These are phyloP conservation scores for Phortica okadai DNA, from an alignment of 2,888 invertebrate species.

Conservation along the genomic window DNA sequence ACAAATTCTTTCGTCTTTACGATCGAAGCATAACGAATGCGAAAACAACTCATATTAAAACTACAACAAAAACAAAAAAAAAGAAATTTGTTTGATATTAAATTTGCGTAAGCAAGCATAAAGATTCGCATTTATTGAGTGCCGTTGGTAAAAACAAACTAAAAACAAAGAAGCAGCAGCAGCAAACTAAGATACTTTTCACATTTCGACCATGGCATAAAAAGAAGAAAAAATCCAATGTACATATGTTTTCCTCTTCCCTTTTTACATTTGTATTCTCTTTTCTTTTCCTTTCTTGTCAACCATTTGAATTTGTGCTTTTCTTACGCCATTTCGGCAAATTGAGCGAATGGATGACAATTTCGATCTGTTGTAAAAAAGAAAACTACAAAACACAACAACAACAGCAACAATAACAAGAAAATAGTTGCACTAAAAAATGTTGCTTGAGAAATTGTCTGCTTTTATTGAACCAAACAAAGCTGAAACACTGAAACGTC, in stretches of 20 bases:
- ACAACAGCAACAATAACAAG: slow-evolving; percentile 52
- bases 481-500: neutral
- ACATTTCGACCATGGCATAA: neutral
- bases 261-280: neutral
- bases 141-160: slow-evolving; percentile 32
- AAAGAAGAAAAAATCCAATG: slow-evolving; percentile 1
- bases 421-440: slow-evolving; percentile 41
- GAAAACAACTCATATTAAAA: neutral
- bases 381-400: slow-evolving; percentile 71
- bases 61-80: neutral
- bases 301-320: neutral
- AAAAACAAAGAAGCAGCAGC: neutral
- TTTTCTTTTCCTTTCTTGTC: neutral
- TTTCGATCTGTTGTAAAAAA: slow-evolving; percentile 69
- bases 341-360: slow-evolving; percentile 75
- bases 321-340: slow-evolving; percentile 54
- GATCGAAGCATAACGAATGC: neutral
- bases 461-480: neutral
- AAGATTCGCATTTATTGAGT: slow-evolving; percentile 52
- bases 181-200: slow-evolving; percentile 6
- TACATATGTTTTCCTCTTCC: neutral
- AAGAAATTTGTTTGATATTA: slow-evolving; percentile 46
- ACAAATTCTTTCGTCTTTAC: neutral
- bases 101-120: slow-evolving; percentile 62
- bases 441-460: slow-evolving; percentile 8